Evolutionary conservation across 1,140 invertebrate species (phyloP).

Genomic region (Drepana arcuata): DNA sequence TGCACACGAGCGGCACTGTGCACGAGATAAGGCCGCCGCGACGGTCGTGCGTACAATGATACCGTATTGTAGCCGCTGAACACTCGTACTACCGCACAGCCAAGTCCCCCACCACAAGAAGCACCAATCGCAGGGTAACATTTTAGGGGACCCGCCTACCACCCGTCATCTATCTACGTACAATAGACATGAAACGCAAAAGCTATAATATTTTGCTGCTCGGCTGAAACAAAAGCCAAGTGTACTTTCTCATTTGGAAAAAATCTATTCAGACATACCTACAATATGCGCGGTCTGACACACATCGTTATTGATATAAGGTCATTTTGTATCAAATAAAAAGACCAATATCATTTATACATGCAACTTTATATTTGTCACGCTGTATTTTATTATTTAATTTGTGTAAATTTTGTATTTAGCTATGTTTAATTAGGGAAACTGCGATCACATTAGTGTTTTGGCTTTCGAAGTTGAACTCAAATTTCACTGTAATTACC

Average conservation of each 20-base stretch:
- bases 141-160: slow-evolving; percentile 31
- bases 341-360: no score
- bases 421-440: no score
- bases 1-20: slow-evolving; percentile 25
- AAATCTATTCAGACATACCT: slow-evolving; percentile 14
- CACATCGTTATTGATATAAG: no score
- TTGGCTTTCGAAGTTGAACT: no score
- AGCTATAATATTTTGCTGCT: slow-evolving; percentile 50
- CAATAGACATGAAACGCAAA: slow-evolving; percentile 48
- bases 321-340: no score
- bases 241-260: slow-evolving; percentile 47
- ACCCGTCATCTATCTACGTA: slow-evolving; percentile 44
- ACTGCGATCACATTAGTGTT: no score
- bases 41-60: not conserved
- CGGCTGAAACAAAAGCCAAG: slow-evolving; percentile 42
- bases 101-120: slow-evolving; percentile 21
- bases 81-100: slow-evolving; percentile 27
- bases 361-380: no score
- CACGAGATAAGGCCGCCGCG: slow-evolving; percentile 4
- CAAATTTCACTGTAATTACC: no score
- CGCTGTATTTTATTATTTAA: no score
- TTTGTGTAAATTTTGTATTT: no score
- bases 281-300: no score
- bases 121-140: slow-evolving; percentile 34
- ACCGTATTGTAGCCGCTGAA: no score